Conservation (phyloP, 2,888 invertebrate genomes). For the Brachypterus glaber region DNA sequence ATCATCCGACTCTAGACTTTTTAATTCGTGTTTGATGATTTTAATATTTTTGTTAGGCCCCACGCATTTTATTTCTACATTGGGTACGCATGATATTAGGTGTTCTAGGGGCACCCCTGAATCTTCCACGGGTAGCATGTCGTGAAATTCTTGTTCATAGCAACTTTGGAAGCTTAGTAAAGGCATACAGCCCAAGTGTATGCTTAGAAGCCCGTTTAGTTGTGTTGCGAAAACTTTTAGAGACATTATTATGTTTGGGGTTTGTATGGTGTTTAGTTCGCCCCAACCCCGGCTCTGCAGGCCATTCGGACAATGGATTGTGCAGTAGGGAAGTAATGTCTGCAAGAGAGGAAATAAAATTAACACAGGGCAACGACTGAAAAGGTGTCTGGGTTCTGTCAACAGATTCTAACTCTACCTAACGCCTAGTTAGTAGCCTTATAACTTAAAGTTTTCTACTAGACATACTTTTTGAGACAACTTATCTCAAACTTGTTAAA, state of each 20-base stretch:
- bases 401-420: too few species aligned
- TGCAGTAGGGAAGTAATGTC: constrained; percentile 51
- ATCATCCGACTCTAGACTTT: constrained; percentile 23
- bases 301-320: constrained; percentile 53
- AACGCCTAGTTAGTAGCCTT: too few species aligned
- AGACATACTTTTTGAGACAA: too few species aligned
- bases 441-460: too few species aligned
- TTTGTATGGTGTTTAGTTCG: constrained; percentile 51
- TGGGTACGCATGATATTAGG: constrained; percentile 73
- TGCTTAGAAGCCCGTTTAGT: constrained; percentile 57
- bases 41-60: constrained; percentile 38
- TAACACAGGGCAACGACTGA: too few species aligned
- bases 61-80: constrained; percentile 46
- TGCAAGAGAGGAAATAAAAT: too few species aligned
- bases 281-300: constrained; percentile 61
- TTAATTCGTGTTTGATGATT: constrained; percentile 30
- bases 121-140: constrained; percentile 50
- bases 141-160: constrained; percentile 64
- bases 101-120: constrained; percentile 83
- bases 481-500: too few species aligned
- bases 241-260: constrained; percentile 56
- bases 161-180: constrained; percentile 73
- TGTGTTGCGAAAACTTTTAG: constrained; percentile 56
- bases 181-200: constrained; percentile 69
- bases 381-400: too few species aligned